Evolutionary conservation across 2,888 invertebrate genomes (phyloP).

Genomic region (Conus canariensis): DNA sequence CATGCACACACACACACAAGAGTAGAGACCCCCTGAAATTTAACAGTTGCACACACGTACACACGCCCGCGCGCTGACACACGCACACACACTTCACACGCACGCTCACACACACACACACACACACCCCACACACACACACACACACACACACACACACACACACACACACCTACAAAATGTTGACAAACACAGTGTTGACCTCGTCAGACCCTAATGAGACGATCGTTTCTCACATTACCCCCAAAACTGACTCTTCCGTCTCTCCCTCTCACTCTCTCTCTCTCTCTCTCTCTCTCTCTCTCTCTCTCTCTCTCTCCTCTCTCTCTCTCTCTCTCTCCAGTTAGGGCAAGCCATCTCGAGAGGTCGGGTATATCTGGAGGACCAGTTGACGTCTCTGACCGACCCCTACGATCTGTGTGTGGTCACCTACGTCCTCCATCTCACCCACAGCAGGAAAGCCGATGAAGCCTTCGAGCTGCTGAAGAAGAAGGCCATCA

Average conservation of each 20-base stretch:
- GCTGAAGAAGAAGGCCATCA: not conserved
- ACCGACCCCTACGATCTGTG: not conserved
- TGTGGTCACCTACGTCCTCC: not conserved
- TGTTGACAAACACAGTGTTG: too few relatives aligned
- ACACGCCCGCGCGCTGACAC: not conserved
- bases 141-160: slow-evolving; percentile 10
- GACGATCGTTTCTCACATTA: too few relatives aligned
- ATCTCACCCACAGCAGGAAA: not conserved
- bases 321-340: not conserved
- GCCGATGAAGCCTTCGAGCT: not conserved
- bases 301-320: not conserved
- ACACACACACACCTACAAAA: not conserved
- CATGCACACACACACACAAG: slow-evolving; percentile 6
- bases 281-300: too few relatives aligned
- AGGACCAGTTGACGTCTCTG: not conserved
- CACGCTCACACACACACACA: not conserved
- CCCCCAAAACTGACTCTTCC: too few relatives aligned
- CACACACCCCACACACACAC: not conserved
- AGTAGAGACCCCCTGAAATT: too few relatives aligned
- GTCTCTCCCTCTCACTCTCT: too few relatives aligned
- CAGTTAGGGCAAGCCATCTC: not conserved
- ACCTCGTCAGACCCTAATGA: too few relatives aligned
- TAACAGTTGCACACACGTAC: not conserved
- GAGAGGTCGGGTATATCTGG: not conserved
- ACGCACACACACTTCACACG: not conserved